Evolutionary conservation across 1,140 invertebrate genomes (phyloP).

Genomic region (Colletes gigas): DNA sequence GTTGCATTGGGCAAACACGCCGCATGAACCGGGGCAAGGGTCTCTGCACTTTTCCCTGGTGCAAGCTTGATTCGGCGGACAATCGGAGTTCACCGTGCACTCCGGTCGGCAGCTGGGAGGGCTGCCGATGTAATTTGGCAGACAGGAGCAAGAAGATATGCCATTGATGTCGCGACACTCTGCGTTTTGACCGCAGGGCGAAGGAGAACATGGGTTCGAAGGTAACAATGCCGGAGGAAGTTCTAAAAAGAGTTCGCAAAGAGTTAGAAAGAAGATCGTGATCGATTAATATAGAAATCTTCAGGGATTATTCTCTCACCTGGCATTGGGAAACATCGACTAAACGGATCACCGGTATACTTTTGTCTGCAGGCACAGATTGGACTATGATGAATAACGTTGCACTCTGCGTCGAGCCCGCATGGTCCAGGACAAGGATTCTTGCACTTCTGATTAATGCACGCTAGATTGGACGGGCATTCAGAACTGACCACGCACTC

Average conservation of each 20-base stretch:
- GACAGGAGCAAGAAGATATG: slow-evolving; percentile 84
- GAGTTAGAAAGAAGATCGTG: too few relatives aligned
- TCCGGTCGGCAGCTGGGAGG: slow-evolving; percentile 86
- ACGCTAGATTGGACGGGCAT: slow-evolving; percentile 76
- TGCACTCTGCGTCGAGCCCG: slow-evolving; percentile 86
- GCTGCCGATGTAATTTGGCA: slow-evolving; percentile 84
- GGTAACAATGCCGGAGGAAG: not conserved
- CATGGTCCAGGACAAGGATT: slow-evolving; percentile 84
- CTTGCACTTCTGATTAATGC: slow-evolving; percentile 80
- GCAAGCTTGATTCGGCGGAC: slow-evolving; percentile 78
- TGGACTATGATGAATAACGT: slow-evolving; percentile 83
- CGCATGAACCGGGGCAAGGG: slow-evolving; percentile 91
- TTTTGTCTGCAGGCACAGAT: slow-evolving; percentile 84
- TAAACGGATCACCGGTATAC: slow-evolving; percentile 86
- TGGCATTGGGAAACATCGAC: slow-evolving; percentile 82
- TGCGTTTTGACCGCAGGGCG: slow-evolving; percentile 88
- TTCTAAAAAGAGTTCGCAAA: not conserved
- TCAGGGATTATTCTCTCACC: not conserved
- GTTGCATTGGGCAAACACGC: slow-evolving; percentile 86
- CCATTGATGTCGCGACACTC: slow-evolving; percentile 83
- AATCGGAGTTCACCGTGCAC: slow-evolving; percentile 83
- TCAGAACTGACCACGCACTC: slow-evolving; percentile 80
- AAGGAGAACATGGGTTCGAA: slow-evolving; percentile 86
- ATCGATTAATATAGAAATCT: too few relatives aligned
- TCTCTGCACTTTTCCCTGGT: slow-evolving; percentile 82